Base-by-base conservation (phyloP, 2,888 invertebrate genomes). In the Deilephila elpenor region DNA sequence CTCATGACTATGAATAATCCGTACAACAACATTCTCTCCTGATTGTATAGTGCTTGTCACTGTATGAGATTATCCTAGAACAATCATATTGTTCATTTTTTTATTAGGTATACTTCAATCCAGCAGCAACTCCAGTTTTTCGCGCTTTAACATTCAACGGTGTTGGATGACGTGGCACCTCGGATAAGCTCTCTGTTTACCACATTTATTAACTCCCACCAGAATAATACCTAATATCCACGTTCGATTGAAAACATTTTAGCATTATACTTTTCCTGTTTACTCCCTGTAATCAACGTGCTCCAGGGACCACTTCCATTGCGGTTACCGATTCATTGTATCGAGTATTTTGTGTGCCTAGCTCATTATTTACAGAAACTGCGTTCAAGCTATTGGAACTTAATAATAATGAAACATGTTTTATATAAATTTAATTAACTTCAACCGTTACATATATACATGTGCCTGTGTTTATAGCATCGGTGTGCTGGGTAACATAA, bases 241-340 rank as follows among this genome's bases (percentile, higher is more conserved):
- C 44, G n/a, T 19, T 37, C 56, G 56, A n/a, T 56, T 56, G n/a
- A 56, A 56, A 14, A 67, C 44, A 51, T 17, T 25, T 51, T 29
- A 29, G 37, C 56, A n/a, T 56, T 56, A 37, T 17, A 6, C 25
- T 67, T 67, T 64, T 67, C 67, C 67, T 67, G 67, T 67, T 67
- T 67, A 67, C 25, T 67, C 37, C 20, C 17, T 44, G 17, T 51
- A 67, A 67, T 67, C 51, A 67, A 67, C 37, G 64, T 37, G 20
- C 11, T 44, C 14, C 29, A 17, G 37, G 37, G 14, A 20, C 64
- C n/a, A 51, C 51, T 14, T 25, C 51, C 67, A 44, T 6, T 67
- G 67, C 25, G 67, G 67, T 67, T 51, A 25, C 14, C 51, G 61
- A 44, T 44, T n/a, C n/a, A n/a, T 17, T 67, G 67, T 51, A 51